Conservation (phyloP, 1,140 invertebrate genomes). For the Metopolophium dirhodum region DNA sequence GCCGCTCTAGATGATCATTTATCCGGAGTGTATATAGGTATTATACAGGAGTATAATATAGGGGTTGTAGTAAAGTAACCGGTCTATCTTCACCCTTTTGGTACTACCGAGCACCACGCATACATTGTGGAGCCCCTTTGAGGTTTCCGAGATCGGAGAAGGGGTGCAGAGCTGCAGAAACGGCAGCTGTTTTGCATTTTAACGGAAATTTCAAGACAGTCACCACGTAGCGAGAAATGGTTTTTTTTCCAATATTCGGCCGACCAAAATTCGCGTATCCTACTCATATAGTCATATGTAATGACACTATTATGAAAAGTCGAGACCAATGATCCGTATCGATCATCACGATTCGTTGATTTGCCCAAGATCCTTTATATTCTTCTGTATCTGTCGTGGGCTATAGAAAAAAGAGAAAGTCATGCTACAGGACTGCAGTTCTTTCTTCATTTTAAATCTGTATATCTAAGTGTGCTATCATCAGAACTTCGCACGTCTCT, state of each 20-base stretch:
- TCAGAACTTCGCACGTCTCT: conserved; percentile 38
- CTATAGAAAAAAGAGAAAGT: conserved; percentile 52
- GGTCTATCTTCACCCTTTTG: conserved; percentile 48
- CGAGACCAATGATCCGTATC: conserved; percentile 50
- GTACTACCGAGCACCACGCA: not conserved
- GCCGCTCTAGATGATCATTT: not conserved
- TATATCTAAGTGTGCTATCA: conserved; percentile 54
- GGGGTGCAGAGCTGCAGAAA: not conserved
- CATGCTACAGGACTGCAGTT: not conserved
- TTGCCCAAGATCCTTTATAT: conserved; percentile 44
- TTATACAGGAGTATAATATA: not conserved
- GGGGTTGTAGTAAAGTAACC: not conserved
- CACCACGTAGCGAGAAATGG: not conserved
- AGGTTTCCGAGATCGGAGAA: not conserved
- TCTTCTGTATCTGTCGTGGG: conserved; percentile 50
- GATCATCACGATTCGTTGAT: conserved; percentile 56
- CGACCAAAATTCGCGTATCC: not conserved
- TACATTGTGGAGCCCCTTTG: not conserved
- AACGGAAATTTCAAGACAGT: conserved; percentile 40
- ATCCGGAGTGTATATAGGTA: not conserved
- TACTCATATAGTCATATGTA: not conserved
- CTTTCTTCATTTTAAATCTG: conserved; percentile 34
- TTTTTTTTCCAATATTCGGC: not conserved
- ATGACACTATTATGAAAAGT: conserved; percentile 53
- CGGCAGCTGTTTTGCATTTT: conserved; percentile 46